A percentile compares a stretch with the other conserved stretches of the same genome.
These are phyloP conservation scores for Lucinisca nassula DNA, from an alignment of 2,888 invertebrate genomes.

Conservation along the genomic window DNA sequence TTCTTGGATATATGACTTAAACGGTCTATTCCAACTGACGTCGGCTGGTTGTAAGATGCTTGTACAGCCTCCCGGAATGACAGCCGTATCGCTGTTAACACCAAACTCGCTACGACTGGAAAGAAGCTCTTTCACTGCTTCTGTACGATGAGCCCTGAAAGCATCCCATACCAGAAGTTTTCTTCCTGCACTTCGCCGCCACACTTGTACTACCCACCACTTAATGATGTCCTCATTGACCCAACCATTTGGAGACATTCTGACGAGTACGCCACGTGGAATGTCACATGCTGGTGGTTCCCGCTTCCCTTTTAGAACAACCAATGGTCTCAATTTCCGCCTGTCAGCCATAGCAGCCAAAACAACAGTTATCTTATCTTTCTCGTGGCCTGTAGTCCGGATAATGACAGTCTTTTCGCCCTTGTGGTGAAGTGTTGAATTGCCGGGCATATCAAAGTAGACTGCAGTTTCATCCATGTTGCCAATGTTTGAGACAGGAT, in stretches of 20 bases:
- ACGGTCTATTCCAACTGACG: slow-evolving; percentile 40
- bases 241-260: slow-evolving; percentile 35
- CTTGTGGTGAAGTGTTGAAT: slow-evolving; percentile 24
- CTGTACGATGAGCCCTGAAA: slow-evolving; percentile 29
- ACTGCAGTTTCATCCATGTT: slow-evolving; percentile 47
- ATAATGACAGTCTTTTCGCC: slow-evolving; percentile 42
- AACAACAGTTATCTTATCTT: slow-evolving; percentile 34
- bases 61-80: slow-evolving; percentile 36
- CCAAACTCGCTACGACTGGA: slow-evolving; percentile 35
- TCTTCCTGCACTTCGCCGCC: not conserved
- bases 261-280: slow-evolving; percentile 25
- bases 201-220: slow-evolving; percentile 35
- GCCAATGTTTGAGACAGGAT: slow-evolving; percentile 7
- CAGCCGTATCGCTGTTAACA: slow-evolving; percentile 6
- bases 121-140: slow-evolving; percentile 25
- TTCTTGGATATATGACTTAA: slow-evolving; percentile 22
- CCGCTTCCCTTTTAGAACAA: slow-evolving; percentile 28
- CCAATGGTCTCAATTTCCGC: slow-evolving; percentile 25
- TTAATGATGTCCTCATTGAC: slow-evolving; percentile 31
- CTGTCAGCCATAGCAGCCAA: slow-evolving; percentile 40
- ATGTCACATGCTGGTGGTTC: slow-evolving; percentile 10
- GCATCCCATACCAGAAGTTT: slow-evolving; percentile 25
- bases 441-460: slow-evolving; percentile 49
- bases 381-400: slow-evolving; percentile 40
- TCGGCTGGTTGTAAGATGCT: slow-evolving; percentile 40